Base-by-base conservation (phyloP, 1,140 invertebrate genomes). In the Pseudobourletiella spinata region DNA sequence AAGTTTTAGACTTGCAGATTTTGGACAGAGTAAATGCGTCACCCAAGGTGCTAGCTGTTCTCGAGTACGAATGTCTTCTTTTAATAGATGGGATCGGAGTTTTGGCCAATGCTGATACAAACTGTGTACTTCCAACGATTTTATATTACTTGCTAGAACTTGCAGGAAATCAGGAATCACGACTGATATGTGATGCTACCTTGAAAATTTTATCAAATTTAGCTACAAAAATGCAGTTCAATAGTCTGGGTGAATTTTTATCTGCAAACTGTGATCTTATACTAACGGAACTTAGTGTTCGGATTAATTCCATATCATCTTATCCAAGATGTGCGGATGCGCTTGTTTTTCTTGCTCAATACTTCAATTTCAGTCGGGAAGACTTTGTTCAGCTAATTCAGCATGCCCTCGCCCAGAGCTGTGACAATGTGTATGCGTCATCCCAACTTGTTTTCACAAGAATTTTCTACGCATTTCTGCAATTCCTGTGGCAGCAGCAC, bases 331-430 rank as follows among this genome's bases (percentile, higher is more conserved):
- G 57, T 28, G 58, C 64, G 15, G 46, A 60, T 52, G 65, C 62
- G 1, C 22, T 69, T 11, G 32, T 64, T 14, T 69, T 64, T 51
- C 58, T 69, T 14, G 59, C 68, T 1, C 14, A 59, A 15, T 66
- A 66, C 57, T 69, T 69, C 59, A 60, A 69, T 29, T 69, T 66
- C 43, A 58, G 62, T 50, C 26, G 59, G 22, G 22, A n/a, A 3
- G 28, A 42, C 15, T 66, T 69, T 57, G 46, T 66, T 2, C 15
- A 29, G 2, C 18, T 66, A 24, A 57, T 66, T 28, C 61, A 66
- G 39, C 54, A 63, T 39, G 44, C 62, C 16, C 64, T 69, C 43
- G 24, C 24, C 15, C 48, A 64, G 39, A 64, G 59, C 39, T 59
- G 39, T 42, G 66, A 68, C 26, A 24, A 52, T 24, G 61, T 63